Evolutionary conservation across 2,797 vertebrate genomes (phyloP), one percentile per base, ranked within the genome.

Genomic region (Platalea minor): DNA sequence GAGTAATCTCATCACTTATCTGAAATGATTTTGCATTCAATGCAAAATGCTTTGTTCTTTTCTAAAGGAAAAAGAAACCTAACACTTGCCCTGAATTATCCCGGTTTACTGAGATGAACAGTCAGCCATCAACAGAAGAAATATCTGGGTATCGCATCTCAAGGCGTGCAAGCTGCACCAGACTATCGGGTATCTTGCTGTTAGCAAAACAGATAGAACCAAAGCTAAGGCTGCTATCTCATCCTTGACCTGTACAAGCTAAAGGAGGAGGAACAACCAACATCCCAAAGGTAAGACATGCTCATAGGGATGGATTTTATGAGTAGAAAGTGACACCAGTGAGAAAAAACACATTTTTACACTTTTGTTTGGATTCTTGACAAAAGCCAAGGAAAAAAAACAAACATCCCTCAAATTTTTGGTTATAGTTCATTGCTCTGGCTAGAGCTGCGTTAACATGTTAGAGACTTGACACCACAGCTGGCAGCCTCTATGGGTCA

Each of bases 1-100:
- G 69, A 95, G 53, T 92, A 96, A 97, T 87, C 51, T 48, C 46
- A 85, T 56, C 64, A 39, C 39, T 92, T 91, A 68, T 37, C 45
- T 61, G 39, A 95, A 95, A 88, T 72, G 80, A 94, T 75, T 72
- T 86, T 91, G 74, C 50, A 54, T 82, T 95, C 68, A 48, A 20
- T 80, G 84, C 73, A 86, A 92, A 94, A 90, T 35, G 54, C 43
- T 84, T 94, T 91, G 29, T 79, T 79, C 73, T 87, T 20, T 76
- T 91, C 76, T 57, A 59, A 72, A 85, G 54, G 45, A 83, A 80
- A 67, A 85, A 65, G 86, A 90, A 96, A 89, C 33, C 45, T 51
- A 78, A 89, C 29, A 37, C 87, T 81, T 85, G 7, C 57, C 39
- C 53, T 69, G 65, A 88, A 76, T 88, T 88, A 88, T 23, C 64